These are phyloP conservation scores for Tethea ocularis DNA, from an alignment of 2,888 invertebrate species.

Conservation along the genomic window DNA sequence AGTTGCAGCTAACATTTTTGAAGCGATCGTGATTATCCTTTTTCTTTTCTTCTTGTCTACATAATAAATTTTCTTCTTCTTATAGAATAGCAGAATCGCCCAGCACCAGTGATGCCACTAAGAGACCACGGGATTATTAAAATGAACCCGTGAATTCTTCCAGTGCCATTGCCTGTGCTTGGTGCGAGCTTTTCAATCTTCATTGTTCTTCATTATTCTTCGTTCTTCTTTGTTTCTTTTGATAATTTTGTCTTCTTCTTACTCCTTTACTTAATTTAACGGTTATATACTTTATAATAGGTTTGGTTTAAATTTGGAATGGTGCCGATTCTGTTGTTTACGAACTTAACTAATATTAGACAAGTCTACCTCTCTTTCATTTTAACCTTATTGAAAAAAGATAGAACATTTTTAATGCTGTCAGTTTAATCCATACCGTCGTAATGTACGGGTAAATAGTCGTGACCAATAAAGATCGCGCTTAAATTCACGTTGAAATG, in stretches of 20 bases:
- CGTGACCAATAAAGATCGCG: too few relatives aligned
- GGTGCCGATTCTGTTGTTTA: too few relatives aligned
- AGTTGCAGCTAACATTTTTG: background rate
- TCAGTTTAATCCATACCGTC: too few relatives aligned
- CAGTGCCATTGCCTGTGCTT: slow-evolving; percentile 92
- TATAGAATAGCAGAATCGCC: slow-evolving; percentile 55
- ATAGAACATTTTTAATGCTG: too few relatives aligned
- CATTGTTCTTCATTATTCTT: slow-evolving; percentile 23
- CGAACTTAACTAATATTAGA: too few relatives aligned
- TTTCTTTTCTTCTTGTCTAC: too few relatives aligned
- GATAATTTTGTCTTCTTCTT: slow-evolving; percentile 24
- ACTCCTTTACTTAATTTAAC: slow-evolving; percentile 17
- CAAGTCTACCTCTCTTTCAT: too few relatives aligned
- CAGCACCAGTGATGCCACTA: slow-evolving; percentile 87
- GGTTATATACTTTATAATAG: too few relatives aligned
- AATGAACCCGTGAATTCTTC: slow-evolving; percentile 92
- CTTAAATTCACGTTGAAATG: too few relatives aligned
- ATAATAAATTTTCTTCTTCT: slow-evolving; percentile 13
- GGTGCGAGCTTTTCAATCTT: slow-evolving; percentile 59
- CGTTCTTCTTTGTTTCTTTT: slow-evolving; percentile 23
- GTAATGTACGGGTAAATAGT: too few relatives aligned
- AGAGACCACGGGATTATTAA: slow-evolving; percentile 86
- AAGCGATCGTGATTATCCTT: background rate
- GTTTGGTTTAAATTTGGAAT: too few relatives aligned
- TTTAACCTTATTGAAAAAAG: too few relatives aligned